Base-by-base conservation (phyloP, 2,797 vertebrate genomes). In the Austrolebias charrua region DNA sequence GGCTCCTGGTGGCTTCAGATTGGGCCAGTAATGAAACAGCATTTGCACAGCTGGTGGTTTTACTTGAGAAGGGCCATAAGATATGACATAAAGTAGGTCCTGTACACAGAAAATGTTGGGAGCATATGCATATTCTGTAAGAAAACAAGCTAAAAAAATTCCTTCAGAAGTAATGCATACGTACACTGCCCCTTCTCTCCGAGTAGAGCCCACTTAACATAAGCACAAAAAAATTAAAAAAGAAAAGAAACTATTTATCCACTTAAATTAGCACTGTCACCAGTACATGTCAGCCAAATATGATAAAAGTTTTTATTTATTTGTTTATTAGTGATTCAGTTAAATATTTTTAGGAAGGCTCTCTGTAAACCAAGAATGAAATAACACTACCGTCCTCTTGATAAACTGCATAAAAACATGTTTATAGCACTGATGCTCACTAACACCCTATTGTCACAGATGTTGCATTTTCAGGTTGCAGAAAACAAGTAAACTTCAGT, bases 1-100 rank as follows among this genome's bases (percentile, higher is more conserved):
- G 67, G 97, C 97, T 74, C 98, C 98, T 6, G 98, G 98, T 16
- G 97, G 98, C 80, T 99, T 99, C 74, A 99, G 92, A 89, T 99
- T 99, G 59, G 98, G 98, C 98, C 98, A 99, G 66, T 98, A 99
- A 83, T 99, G 98, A 89, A 99, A 99, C 50, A 99, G 91, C 98
- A 99, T 99, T 90, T 99, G 98, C 58, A 99, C 97, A 5, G 98
- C 96, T 38, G 98, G 96, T 71, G 98, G 96, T 76, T 99, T 99
- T 67, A 99, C 98, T 93, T 98, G 98, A 61, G 98, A 98, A 15
- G 98, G 98, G 65, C 98, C 98, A 57, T 99, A 99, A 2, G 97
- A 98, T 82, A 99, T 99, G 50, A 99, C 98, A 69, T 99, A 99
- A 1, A 99, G 92, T 78, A 99, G 93, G 85, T 99, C 98, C 98